phyloP scores from a whole-genome alignment of 2,797 vertebrate species.

The Leptatherina wallacei region DNA sequence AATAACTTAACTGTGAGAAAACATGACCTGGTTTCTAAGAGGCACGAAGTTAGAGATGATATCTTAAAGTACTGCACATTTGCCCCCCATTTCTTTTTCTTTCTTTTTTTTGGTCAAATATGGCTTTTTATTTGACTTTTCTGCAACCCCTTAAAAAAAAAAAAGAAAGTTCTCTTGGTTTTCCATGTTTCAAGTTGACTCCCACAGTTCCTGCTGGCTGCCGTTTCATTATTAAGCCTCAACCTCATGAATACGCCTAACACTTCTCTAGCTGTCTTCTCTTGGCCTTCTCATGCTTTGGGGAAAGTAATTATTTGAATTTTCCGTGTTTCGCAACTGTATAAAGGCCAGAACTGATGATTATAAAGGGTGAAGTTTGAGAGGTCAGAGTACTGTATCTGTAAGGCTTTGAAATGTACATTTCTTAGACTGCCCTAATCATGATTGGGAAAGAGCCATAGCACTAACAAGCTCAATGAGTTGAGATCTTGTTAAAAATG shows the following conservation, averaged over 20 bases:
- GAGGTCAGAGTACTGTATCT: neutral
- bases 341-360: neutral
- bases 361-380: neutral
- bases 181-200: neutral
- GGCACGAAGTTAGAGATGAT: neutral
- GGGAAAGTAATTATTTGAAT: neutral
- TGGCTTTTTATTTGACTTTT: neutral
- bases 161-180: neutral
- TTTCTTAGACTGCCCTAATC: neutral
- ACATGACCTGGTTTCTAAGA: neutral
- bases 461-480: neutral
- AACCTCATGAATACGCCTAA: too few relatives aligned
- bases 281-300: neutral
- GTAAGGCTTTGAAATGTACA: neutral
- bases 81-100: neutral
- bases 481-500: neutral
- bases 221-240: neutral
- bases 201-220: neutral
- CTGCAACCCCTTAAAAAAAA: too few relatives aligned
- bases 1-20: neutral
- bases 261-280: too few relatives aligned
- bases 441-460: neutral
- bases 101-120: neutral
- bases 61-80: neutral
- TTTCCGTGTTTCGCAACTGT: neutral